Evolutionary conservation across 2,888 invertebrate species (phyloP), one percentile per base, ranked within the genome.

Genomic region (Pomacea canaliculata): DNA sequence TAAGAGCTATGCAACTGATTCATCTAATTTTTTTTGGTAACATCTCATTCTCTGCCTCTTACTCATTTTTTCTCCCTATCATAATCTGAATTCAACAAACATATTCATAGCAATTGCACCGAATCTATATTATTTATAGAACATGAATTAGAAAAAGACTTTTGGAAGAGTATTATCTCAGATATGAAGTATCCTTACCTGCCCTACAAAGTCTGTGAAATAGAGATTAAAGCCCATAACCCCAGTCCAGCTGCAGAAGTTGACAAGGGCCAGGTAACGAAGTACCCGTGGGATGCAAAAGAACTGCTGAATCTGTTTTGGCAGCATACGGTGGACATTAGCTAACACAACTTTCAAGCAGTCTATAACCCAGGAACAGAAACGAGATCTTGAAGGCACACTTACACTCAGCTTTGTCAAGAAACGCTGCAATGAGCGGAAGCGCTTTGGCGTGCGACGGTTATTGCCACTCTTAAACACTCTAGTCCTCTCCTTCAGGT

Each of bases 161-260:
- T 10, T 56, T 56, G 51, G 51, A 56, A 56, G 16, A 13, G 51
- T 16, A 56, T 56, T 13, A 19, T 63, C 10, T 63, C 19, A 23
- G 8, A 27, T 27, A 7, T 4, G 10, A 63, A 68, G 7, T 68
- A 16, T 7, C 8, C 71, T 75, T 7, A 80, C 80, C 91, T 97
- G 96, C 0, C 96, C 97, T 2, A 97, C 97, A 88, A 97, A 98
- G 91, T 98, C 98, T 0, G 98, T 98, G 91, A 97, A 98, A 91
- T 97, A 98, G 16, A 98, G 92, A 0, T 97, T 97, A 90, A 98
- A 98, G 89, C 97, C 97, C 82, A 98, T 97, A 85, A 98, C 95
- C 0, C 97, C 96, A 95, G 97, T 97, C 98, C 98, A 98, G 89
- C 97, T 97, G 91, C 97, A 98, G 72, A 98, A 93, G 92, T 98